Percentiles rank a stretch among this genome's conserved stretches.
Conservation (phyloP, 2,888 invertebrate genomes). For the Calameuta filiformis region DNA sequence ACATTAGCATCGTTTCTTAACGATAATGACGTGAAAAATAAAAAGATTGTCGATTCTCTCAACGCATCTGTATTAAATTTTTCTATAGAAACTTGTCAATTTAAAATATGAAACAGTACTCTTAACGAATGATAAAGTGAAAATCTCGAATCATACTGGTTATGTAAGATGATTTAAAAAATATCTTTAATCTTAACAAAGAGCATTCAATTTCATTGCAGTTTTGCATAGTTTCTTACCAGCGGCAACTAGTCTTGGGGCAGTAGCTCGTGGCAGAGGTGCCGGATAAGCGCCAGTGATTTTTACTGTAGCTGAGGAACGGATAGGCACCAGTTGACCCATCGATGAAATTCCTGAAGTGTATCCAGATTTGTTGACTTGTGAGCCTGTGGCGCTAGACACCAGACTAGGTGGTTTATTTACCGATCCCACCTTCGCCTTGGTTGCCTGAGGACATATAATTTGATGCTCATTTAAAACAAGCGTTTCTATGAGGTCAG, state of each 20-base stretch:
- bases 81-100: not conserved
- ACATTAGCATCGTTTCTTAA: not conserved
- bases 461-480: not conserved
- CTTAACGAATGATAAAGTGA: not conserved
- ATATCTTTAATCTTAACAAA: not conserved
- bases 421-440: slow-evolving; percentile 55
- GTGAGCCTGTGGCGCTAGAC: slow-evolving; percentile 47
- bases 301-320: slow-evolving; percentile 59
- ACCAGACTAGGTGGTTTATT: slow-evolving; percentile 53
- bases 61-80: not conserved
- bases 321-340: slow-evolving; percentile 57
- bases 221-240: slow-evolving; percentile 45
- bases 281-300: slow-evolving; percentile 56
- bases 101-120: not conserved
- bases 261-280: slow-evolving; percentile 62
- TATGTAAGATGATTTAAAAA: not conserved
- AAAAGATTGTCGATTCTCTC: not conserved
- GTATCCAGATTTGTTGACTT: slow-evolving; percentile 47
- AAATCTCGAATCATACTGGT: not conserved
- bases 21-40: not conserved
- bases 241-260: slow-evolving; percentile 71
- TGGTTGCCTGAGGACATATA: slow-evolving; percentile 49
- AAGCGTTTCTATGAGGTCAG: not conserved
- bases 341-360: slow-evolving; percentile 47
- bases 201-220: not conserved